Evolutionary conservation across 2,797 vertebrate species (phyloP).

Genomic region (Paramormyrops hopkinsi): DNA sequence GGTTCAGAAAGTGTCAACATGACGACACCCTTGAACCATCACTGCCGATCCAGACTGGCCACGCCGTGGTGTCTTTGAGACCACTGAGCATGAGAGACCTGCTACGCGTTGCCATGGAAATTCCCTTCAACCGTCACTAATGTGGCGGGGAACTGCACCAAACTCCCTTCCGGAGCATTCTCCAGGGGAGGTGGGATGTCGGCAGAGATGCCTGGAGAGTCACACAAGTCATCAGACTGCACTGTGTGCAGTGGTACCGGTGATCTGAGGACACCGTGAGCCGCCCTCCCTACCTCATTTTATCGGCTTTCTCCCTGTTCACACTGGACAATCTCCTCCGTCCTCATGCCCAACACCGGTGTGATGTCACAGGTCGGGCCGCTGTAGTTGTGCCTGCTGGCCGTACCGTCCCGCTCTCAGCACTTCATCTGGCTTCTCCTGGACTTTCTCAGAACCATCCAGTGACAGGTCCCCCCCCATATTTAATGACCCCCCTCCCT

Average conservation of each 20-base stretch:
- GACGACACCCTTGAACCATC: not conserved
- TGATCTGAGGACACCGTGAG: slow-evolving; percentile 21
- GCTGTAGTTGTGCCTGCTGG: not conserved
- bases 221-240: slow-evolving; percentile 24
- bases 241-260: slow-evolving; percentile 13
- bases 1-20: not conserved
- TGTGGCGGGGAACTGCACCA: slow-evolving; percentile 24
- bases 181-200: slow-evolving; percentile 4
- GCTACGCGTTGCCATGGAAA: slow-evolving; percentile 28
- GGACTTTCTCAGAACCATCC: not conserved
- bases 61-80: not conserved
- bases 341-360: not conserved
- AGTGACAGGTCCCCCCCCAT: not conserved
- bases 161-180: not conserved
- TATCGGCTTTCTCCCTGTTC: not conserved
- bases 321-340: not conserved
- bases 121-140: slow-evolving; percentile 29
- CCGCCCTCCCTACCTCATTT: not conserved
- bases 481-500: not conserved
- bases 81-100: slow-evolving; percentile 7
- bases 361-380: not conserved
- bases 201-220: slow-evolving; percentile 24
- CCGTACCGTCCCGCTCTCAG: not conserved
- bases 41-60: not conserved
- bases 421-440: not conserved